Percentiles rank a stretch among this genome's conserved stretches.
Evolutionary conservation across 1,140 invertebrate genomes (phyloP).

Genomic region (Penaeus vannamei): DNA sequence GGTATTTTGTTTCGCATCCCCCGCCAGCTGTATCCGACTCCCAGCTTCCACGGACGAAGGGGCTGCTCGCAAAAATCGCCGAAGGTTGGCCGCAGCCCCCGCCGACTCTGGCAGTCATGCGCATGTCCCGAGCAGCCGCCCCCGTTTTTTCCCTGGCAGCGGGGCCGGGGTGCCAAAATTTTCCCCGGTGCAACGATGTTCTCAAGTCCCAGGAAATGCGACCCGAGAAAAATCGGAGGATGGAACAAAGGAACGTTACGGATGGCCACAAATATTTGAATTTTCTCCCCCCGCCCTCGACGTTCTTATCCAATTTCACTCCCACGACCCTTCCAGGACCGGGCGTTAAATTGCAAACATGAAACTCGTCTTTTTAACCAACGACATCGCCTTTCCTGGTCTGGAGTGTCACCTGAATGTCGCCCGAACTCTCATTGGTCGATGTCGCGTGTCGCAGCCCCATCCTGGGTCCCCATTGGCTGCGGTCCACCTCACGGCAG

Average conservation of each 20-base stretch:
- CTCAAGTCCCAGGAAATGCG: conserved; percentile 56
- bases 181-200: conserved; percentile 63
- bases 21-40: background rate
- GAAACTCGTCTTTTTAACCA: conserved; percentile 64
- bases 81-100: background rate
- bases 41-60: background rate
- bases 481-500: conserved; percentile 20
- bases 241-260: conserved; percentile 54
- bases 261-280: conserved; percentile 35
- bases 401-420: conserved; percentile 63
- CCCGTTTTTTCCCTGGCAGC: conserved; percentile 60
- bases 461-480: conserved; percentile 50
- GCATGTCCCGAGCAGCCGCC: conserved; percentile 63
- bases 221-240: conserved; percentile 58
- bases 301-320: background rate
- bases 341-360: conserved; percentile 60
- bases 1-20: conserved; percentile 12
- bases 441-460: conserved; percentile 61
- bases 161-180: conserved; percentile 65
- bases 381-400: conserved; percentile 64
- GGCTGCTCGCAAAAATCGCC: background rate
- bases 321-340: too few relatives aligned
- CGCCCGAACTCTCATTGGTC: conserved; percentile 59
- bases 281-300: too few relatives aligned
- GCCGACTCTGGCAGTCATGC: conserved; percentile 42